A percentile compares a stretch with the other conserved stretches of the same genome.
phyloP scores from a whole-genome alignment of 2,888 invertebrate genomes.

The Sphecodes monilicornis region DNA sequence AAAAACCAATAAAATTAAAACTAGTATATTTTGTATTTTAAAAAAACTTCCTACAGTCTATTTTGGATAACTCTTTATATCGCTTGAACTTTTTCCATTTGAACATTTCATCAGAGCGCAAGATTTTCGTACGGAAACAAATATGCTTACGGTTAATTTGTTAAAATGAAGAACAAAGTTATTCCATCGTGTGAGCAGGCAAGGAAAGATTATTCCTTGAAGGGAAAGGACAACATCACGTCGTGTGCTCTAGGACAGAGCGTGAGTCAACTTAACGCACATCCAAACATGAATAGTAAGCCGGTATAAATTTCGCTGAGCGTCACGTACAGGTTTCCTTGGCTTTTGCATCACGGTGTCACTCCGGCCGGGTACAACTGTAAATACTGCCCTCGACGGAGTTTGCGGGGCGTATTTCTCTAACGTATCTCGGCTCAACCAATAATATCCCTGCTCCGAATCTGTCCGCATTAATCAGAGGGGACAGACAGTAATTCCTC shows the following conservation, averaged over 20 bases:
- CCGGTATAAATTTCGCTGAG: conserved; percentile 54
- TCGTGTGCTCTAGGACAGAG: background rate
- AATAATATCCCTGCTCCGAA: conserved; percentile 57
- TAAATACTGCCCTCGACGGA: conserved; percentile 46
- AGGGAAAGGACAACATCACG: background rate
- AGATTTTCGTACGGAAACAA: background rate
- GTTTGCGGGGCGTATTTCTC: conserved; percentile 56
- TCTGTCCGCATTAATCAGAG: conserved; percentile 66
- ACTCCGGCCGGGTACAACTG: conserved; percentile 49
- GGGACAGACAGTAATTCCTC: conserved; percentile 59
- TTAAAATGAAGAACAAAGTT: background rate
- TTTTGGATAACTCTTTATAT: too few relatives aligned
- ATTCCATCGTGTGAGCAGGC: background rate
- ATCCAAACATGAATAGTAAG: conserved; percentile 28
- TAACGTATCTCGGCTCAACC: conserved; percentile 44
- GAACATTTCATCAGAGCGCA: background rate
- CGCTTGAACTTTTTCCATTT: too few relatives aligned
- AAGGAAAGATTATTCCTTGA: background rate
- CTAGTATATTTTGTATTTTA: too few relatives aligned
- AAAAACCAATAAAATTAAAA: too few relatives aligned
- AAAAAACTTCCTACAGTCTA: too few relatives aligned
- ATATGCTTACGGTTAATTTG: background rate
- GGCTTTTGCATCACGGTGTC: conserved; percentile 55
- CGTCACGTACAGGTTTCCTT: conserved; percentile 51
- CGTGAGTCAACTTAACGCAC: conserved; percentile 7